Conservation (phyloP, 2,113 vertebrate species). For the Psammodynastes pulverulentus region DNA sequence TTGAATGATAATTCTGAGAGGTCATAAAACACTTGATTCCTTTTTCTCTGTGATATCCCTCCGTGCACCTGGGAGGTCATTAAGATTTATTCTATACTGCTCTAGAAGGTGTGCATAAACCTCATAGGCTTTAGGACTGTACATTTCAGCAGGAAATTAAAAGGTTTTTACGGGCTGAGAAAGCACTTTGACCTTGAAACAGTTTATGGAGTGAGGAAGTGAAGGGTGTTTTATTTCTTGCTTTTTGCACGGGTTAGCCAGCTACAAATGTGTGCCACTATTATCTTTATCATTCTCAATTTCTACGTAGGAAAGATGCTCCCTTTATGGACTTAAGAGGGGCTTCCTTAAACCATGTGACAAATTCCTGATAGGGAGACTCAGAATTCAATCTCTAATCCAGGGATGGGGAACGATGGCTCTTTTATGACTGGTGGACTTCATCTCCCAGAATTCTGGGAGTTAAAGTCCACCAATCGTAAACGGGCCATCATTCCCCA, state of each 20-base stretch:
- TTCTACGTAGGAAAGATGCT: not conserved
- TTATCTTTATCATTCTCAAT: not conserved
- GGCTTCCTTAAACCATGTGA: not conserved
- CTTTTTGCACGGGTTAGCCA: not conserved
- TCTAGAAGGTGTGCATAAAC: not conserved
- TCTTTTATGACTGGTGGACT: no score
- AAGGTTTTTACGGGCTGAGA: not conserved
- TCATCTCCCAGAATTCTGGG: not conserved
- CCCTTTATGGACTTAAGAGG: not conserved
- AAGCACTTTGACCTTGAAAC: not conserved
- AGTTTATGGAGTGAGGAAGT: not conserved
- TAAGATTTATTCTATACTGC: not conserved
- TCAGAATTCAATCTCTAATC: not conserved
- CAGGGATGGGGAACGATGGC: not conserved
- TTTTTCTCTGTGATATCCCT: not conserved
- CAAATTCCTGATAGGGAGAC: not conserved
- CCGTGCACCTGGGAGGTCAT: not conserved
- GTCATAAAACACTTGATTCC: not conserved
- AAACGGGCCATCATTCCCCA: not conserved
- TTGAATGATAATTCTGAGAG: not conserved
- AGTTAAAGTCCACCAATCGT: not conserved
- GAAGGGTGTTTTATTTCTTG: not conserved
- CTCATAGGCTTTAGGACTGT: not conserved
- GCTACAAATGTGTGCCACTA: not conserved
- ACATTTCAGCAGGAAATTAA: not conserved